Evolutionary conservation across 1,140 invertebrate species (phyloP), one percentile per base, ranked within the genome.

Genomic region (Hylyphantes graminicola): DNA sequence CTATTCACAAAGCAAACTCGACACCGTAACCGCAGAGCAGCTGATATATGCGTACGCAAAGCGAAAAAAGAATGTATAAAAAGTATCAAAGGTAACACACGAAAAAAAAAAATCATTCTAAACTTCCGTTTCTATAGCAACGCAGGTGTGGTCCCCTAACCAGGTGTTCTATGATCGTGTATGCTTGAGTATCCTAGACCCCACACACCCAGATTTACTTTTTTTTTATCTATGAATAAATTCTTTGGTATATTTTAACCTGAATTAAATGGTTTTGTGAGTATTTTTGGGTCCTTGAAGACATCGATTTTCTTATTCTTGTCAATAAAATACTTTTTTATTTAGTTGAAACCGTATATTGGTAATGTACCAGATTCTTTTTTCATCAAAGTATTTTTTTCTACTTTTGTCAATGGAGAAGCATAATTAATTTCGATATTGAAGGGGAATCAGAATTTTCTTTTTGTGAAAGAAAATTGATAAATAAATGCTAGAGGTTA

Each of bases 171-270:
- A 64, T 70, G 21, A 61, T 12, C 75, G 10, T 13, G 64, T 53
- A 8, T 70, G 68, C 68, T 51, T 51, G 15, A 51, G 63, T 50
- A 75, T 53, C 15, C 65, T 19, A 83, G 55, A 74, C 80, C 75
- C 70, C 54, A 83, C 72, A 83, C 80, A 83, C 70, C 80, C 72
- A 83, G 80, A 83, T 75, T 83, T 83, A 57, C 64, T 55, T 83
- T 74, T 21, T 35, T 78, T 53, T 65, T n/a, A n/a, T n/a, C 7
- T 54, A 63, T 78, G 76, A 78, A 63, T 55, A 21, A 15, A 61
- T 54, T 78, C 57, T 35, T 67, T 78, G 61, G 63, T 64, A 65
- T 65, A 74, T 83, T 83, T 75, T 83, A 83, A 67, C 59, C 53
- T 64, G 70, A 57, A 72, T 72, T 83, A 83, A 83, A 83, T 57